Evolutionary conservation across 1,140 invertebrate genomes (phyloP).

Genomic region (Chlorops oryzae): DNA sequence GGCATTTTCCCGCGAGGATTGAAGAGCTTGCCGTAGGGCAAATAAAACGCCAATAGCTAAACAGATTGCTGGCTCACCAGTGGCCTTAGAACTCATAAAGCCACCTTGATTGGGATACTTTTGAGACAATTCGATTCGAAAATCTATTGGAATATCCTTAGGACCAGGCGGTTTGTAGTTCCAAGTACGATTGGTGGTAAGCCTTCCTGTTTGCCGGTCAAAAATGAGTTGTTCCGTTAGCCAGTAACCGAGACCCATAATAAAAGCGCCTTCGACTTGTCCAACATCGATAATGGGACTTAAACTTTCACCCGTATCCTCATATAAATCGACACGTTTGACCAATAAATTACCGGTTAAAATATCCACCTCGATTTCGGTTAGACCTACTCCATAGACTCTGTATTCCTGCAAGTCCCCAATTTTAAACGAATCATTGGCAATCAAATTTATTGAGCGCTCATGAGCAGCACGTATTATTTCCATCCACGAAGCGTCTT

Average conservation of each 20-base stretch:
- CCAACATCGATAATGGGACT: constrained; percentile 73
- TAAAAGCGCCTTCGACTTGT: constrained; percentile 69
- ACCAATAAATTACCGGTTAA: constrained; percentile 63
- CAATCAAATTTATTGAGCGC: constrained; percentile 58
- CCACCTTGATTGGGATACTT: constrained; percentile 65
- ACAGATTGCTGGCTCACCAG: constrained; percentile 73
- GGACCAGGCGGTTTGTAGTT: constrained; percentile 74
- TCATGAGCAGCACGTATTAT: constrained; percentile 55
- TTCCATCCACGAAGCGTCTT: constrained; percentile 58
- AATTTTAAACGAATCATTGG: constrained; percentile 50
- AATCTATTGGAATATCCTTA: constrained; percentile 78
- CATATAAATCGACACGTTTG: constrained; percentile 62
- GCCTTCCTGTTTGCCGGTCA: constrained; percentile 58
- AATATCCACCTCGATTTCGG: constrained; percentile 66
- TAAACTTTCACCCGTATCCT: constrained; percentile 65
- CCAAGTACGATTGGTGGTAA: constrained; percentile 70
- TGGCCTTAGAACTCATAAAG: constrained; percentile 74
- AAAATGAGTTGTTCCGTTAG: constrained; percentile 64
- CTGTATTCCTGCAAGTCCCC: constrained; percentile 46
- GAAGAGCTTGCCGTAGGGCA: constrained; percentile 66
- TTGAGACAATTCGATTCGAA: constrained; percentile 66
- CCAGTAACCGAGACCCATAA: constrained; percentile 80
- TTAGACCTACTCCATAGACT: constrained; percentile 55
- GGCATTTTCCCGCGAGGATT: constrained; percentile 57
- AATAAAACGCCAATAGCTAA: constrained; percentile 59